Base-by-base conservation (phyloP, 2,888 invertebrate genomes). In the Agrochola lychnidis region DNA sequence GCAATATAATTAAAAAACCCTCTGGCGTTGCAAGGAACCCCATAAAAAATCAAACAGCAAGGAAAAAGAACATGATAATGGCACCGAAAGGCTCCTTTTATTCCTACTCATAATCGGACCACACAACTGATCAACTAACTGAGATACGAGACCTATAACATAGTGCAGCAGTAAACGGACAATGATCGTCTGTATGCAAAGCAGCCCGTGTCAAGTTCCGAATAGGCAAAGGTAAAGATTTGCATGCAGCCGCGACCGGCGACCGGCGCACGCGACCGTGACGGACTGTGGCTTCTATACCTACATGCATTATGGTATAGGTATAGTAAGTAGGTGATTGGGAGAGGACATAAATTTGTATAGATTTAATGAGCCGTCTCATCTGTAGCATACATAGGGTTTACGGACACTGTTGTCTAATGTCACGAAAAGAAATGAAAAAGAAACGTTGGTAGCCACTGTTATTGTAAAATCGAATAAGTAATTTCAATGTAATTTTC, bases 181-280 rank as follows among this genome's bases (percentile, higher is more conserved):
- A 67, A 79, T 70, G 25, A 70, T 67, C 79, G 73, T 81, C 79
- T 81, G 73, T 81, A 81, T 81, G 81, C 81, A 83, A 81, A 81
- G 0, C 61, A 62, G 61, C 12, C 25, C 16, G 25, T 25, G 12
- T 57, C 10, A 30, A n/a, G n/a, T 57, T 57, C 79, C 63, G 66
- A 81, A 73, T 83, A 53, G 61, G 81, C 5, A 79, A 48, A 70
- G n/a, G 40, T 57, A 40, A 12, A 63, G 84, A 81, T 81, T 81
- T 70, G 79, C 81, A 81, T 83, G 70, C 73, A 70, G 42, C 42
- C 64, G 51, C 67, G 42, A n/a, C 12, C 61, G 59, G 48, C 30
- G 30, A 30, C 30, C 30, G 30, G 30, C 82, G 53, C 78, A 59
- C 19, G 51, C 61, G 66, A 14, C 57, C 81, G 14, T 61, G 83